Evolutionary conservation across 2,888 invertebrate genomes (phyloP).

Genomic region (Chymomyza procnemis): DNA sequence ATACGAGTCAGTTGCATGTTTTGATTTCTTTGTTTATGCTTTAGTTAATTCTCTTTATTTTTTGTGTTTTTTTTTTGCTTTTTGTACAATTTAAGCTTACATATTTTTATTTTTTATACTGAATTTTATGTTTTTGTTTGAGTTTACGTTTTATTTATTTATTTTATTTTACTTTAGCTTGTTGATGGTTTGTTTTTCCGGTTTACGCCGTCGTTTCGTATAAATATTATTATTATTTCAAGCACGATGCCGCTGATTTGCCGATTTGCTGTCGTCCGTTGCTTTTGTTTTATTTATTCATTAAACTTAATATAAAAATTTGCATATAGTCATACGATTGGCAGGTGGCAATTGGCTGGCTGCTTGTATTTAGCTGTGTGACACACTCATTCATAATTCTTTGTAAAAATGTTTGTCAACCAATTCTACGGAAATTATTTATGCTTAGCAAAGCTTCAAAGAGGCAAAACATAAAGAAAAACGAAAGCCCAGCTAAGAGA

Average conservation of each 20-base stretch:
- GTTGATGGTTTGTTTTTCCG: neutral
- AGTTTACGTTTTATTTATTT: neutral
- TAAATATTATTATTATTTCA: neutral
- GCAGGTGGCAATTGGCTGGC: neutral
- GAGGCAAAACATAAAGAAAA: too few relatives aligned
- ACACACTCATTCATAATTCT: conserved; percentile 44
- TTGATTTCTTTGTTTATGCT: neutral
- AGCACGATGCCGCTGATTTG: too few relatives aligned
- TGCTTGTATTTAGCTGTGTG: conserved; percentile 4
- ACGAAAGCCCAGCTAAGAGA: too few relatives aligned
- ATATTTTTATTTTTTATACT: neutral
- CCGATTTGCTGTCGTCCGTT: neutral
- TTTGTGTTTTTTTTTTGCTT: neutral
- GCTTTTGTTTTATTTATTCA: neutral
- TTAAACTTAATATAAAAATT: neutral
- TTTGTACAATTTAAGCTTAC: neutral
- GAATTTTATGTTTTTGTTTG: neutral
- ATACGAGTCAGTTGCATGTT: neutral
- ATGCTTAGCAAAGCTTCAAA: neutral
- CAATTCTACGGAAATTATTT: neutral
- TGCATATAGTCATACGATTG: neutral
- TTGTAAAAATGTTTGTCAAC: conserved; percentile 47
- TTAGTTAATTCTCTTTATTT: neutral
- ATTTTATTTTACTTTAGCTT: neutral
- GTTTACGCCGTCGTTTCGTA: neutral